Percentiles rank a stretch among this genome's conserved stretches.
phyloP scores from a whole-genome alignment of 2,888 invertebrate genomes.

The Hemithea aestivaria region DNA sequence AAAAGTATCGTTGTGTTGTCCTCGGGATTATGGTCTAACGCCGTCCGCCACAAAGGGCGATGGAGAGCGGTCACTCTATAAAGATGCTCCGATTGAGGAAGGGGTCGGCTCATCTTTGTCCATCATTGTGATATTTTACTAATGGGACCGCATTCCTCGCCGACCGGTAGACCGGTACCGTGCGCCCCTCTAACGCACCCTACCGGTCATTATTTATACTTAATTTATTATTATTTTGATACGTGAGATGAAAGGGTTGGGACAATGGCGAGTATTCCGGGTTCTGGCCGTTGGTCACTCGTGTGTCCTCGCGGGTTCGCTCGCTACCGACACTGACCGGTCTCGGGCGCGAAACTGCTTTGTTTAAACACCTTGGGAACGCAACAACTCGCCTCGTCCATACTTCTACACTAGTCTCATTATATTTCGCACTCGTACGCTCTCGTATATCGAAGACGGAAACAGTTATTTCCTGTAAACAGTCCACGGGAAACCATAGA shows the following conservation, averaged over 20 bases:
- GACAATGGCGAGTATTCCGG: slow-evolving; percentile 62
- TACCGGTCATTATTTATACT: slow-evolving; percentile 67
- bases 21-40: slow-evolving; percentile 74
- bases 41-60: slow-evolving; percentile 50
- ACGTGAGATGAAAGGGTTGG: slow-evolving; percentile 70
- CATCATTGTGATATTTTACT: slow-evolving; percentile 69
- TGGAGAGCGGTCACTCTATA: slow-evolving; percentile 71
- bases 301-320: slow-evolving; percentile 26
- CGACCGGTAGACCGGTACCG: slow-evolving; percentile 67
- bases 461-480: slow-evolving; percentile 1
- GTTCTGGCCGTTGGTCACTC: slow-evolving; percentile 63
- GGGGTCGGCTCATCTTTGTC: slow-evolving; percentile 41
- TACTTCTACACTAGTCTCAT: background rate
- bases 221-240: slow-evolving; percentile 78
- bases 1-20: slow-evolving; percentile 43
- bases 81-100: slow-evolving; percentile 69
- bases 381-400: slow-evolving; percentile 6
- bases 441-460: no score
- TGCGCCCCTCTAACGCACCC: slow-evolving; percentile 36
- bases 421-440: background rate
- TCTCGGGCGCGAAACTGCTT: slow-evolving; percentile 39
- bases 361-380: slow-evolving; percentile 46
- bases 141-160: slow-evolving; percentile 72
- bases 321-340: slow-evolving; percentile 34
- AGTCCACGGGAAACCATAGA: background rate